Conservation (phyloP, 2,113 vertebrate genomes). For the Colossoma macropomum region DNA sequence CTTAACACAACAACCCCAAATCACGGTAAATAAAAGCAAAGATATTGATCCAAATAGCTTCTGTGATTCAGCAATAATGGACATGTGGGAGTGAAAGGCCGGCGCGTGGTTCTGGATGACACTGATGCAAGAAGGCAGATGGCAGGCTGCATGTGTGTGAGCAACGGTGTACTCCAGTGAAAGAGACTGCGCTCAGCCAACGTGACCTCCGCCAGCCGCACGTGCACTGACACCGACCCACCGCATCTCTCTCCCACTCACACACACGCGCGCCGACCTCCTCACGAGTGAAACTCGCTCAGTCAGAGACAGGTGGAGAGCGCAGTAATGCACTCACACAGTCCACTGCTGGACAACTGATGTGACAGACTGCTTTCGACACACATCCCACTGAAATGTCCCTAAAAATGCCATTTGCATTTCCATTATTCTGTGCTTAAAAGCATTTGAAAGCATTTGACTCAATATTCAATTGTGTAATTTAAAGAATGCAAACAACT, state of each 20-base stretch:
- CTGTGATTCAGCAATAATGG: constrained; percentile 12
- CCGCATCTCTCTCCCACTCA: constrained; percentile 21
- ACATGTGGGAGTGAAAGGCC: neutral
- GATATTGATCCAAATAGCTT: neutral
- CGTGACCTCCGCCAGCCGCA: constrained; percentile 23
- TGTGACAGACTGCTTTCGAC: neutral
- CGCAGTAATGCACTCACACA: neutral
- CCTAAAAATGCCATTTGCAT: neutral
- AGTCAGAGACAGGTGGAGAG: constrained; percentile 29
- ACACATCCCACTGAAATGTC: neutral
- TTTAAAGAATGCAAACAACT: too few species aligned
- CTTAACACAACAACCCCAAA: too few species aligned
- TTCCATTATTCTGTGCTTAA: neutral
- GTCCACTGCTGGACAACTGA: neutral
- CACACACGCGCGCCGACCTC: neutral
- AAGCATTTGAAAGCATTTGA: too few species aligned
- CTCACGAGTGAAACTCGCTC: neutral
- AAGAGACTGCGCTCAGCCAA: constrained; percentile 24
- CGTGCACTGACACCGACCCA: constrained; percentile 12
- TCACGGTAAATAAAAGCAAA: neutral
- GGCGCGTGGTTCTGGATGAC: neutral
- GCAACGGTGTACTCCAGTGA: neutral
- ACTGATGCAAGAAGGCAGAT: constrained; percentile 35
- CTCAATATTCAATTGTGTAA: too few species aligned
- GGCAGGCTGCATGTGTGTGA: neutral